These are phyloP conservation scores for Echeneis naucrates DNA, from an alignment of 2,797 vertebrate species.

Conservation along the genomic window DNA sequence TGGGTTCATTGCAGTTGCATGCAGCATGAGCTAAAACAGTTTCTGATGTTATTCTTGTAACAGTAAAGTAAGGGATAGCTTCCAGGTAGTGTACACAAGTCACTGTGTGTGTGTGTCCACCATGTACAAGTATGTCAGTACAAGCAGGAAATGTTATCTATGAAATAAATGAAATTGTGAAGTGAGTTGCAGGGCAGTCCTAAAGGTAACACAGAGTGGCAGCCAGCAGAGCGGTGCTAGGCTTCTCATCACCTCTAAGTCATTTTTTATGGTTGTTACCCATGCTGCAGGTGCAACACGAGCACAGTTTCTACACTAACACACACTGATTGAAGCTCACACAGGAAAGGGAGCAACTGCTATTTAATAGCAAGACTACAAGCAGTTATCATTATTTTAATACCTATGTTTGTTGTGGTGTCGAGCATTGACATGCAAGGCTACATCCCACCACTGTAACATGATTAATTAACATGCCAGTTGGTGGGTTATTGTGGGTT, in stretches of 20 bases:
- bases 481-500: constrained; percentile 57
- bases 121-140: constrained; percentile 17
- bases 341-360: constrained; percentile 23
- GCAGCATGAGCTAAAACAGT: constrained; percentile 18
- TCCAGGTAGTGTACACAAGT: constrained; percentile 25
- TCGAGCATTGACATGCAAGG: constrained; percentile 46
- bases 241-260: constrained; percentile 69
- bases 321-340: background rate
- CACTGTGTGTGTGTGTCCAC: background rate
- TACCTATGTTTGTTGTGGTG: constrained; percentile 37
- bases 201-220: constrained; percentile 52
- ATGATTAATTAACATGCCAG: constrained; percentile 66
- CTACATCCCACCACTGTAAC: constrained; percentile 40
- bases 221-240: constrained; percentile 44
- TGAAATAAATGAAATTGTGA: constrained; percentile 56
- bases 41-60: constrained; percentile 19
- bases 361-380: constrained; percentile 26
- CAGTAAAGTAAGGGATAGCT: constrained; percentile 14
- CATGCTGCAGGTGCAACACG: constrained; percentile 30
- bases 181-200: constrained; percentile 47
- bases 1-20: constrained; percentile 26
- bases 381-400: constrained; percentile 41
- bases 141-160: constrained; percentile 42
- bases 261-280: constrained; percentile 62
- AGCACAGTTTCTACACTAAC: constrained; percentile 23